A percentile compares a stretch with the other conserved stretches of the same genome.
Evolutionary conservation across 64 coral and sea anemone species (phyloP).

Genomic region (Catalaphyllia jardinei): DNA sequence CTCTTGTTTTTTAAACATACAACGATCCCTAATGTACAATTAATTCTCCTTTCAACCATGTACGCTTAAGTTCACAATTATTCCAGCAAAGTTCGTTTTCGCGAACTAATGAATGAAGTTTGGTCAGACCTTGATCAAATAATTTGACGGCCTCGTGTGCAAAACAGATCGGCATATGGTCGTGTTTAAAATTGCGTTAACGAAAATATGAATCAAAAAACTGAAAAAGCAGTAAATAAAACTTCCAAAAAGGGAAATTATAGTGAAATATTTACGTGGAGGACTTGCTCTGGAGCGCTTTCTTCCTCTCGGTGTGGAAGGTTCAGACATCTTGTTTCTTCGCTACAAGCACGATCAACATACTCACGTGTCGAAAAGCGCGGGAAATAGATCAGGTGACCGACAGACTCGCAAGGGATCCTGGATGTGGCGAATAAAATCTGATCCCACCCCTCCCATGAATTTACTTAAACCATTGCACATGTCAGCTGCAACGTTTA

Average conservation of each 20-base stretch:
- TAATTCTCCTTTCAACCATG: not conserved
- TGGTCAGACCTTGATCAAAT: not conserved
- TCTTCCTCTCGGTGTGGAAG: constrained; percentile 75
- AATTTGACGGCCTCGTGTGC: constrained; percentile 23
- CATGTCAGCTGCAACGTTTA: not conserved
- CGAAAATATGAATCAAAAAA: not conserved
- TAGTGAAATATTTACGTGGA: constrained; percentile 41
- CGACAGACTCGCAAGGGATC: not conserved
- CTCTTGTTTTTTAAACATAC: no score
- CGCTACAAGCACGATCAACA: constrained; percentile 6
- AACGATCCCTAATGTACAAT: no score
- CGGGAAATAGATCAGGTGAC: constrained; percentile 76
- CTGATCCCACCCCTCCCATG: no score
- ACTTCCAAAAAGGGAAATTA: not conserved
- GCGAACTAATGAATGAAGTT: not conserved
- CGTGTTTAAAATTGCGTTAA: not conserved
- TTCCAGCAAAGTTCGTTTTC: not conserved
- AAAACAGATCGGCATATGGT: constrained; percentile 8
- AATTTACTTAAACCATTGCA: not conserved
- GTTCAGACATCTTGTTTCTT: constrained; percentile 71
- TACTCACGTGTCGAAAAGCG: constrained; percentile 80
- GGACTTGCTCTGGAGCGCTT: constrained; percentile 73
- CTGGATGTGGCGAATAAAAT: not conserved
- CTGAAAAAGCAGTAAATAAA: not conserved
- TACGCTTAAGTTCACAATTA: not conserved